Base-by-base conservation (phyloP, 1,140 invertebrate genomes). In the Tribolium madens region DNA sequence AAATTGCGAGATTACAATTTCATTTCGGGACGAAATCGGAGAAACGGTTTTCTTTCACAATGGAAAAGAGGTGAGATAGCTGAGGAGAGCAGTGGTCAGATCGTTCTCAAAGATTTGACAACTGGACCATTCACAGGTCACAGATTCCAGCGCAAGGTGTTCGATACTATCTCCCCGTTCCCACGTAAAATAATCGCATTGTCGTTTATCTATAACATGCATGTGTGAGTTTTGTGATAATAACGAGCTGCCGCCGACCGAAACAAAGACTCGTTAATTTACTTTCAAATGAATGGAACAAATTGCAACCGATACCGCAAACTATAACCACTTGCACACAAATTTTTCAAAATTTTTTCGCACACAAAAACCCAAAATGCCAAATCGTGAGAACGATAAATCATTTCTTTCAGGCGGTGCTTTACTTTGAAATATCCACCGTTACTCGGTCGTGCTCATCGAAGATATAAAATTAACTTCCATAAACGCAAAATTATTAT, bases 151-250 rank as follows among this genome's bases (percentile, higher is more conserved):
- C 15, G 76, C 76, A 78, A 78, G 76, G 76, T 78, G 76, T 52
- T 71, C 76, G 76, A 78, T 70, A 33, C 17, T 78, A 78, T 78
- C 76, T 70, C 26, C 18, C 15, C 33, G 71, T 78, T 78, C 76
- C 76, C 76, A 78, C 76, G 76, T 78, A 57, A 21, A 72, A 72
- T 78, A 78, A 78, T 78, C 70, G 76, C 46, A 78, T 52, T 75
- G 15, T 77, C 46, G 7, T 9, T 48, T 72, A 31, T 72, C 46
- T 72, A 21, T 48, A 50, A 52, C 46, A 72, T 71, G 42, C 69
- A 50, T 71, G 46, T 50, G 70, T 48, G 46, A 52, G 46, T 72
- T 26, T 52, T 33, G 21, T 36, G 57, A 64, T 64, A 64, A 64
- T 57, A 57, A 57, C 14, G 50, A 52, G 14, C n/a, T 15, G 13